Conservation (phyloP, 2,888 invertebrate species). For the Xiphydria camelus region DNA sequence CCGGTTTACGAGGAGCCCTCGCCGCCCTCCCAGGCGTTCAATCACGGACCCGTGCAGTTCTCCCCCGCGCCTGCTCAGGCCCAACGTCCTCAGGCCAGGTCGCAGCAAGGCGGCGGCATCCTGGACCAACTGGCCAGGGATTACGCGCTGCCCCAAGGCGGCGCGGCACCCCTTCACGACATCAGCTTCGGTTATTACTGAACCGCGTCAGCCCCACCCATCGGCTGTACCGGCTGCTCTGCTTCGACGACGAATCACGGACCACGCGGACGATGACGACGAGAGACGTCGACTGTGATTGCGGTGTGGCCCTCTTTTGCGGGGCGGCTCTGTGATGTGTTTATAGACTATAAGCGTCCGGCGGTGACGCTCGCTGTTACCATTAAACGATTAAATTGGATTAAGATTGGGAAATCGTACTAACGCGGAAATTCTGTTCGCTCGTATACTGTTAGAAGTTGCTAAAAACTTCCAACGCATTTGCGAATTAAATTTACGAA, state of each 20-base stretch:
- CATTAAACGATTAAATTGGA: slow-evolving; percentile 12
- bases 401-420: no score
- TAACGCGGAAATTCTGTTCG: no score
- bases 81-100: slow-evolving; percentile 42
- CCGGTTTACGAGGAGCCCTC: slow-evolving; percentile 37
- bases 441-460: no score
- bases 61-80: slow-evolving; percentile 47
- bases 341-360: slow-evolving; percentile 4
- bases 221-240: no score
- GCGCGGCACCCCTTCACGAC: slow-evolving; percentile 74
- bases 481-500: no score
- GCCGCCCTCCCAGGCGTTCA: slow-evolving; percentile 43
- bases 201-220: slow-evolving; percentile 54
- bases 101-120: slow-evolving; percentile 63
- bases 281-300: neutral
- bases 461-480: no score
- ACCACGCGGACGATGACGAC: no score
- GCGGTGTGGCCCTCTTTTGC: slow-evolving; percentile 3
- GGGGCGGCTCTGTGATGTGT: slow-evolving; percentile 14
- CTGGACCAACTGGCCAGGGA: slow-evolving; percentile 81
- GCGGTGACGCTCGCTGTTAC: slow-evolving; percentile 8
- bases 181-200: slow-evolving; percentile 83
- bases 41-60: slow-evolving; percentile 53
- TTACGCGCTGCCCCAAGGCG: slow-evolving; percentile 74
- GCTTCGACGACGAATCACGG: no score